Percentiles rank a stretch among this genome's conserved stretches.
Evolutionary conservation across 2,113 vertebrate species (phyloP).

Genomic region (Macrotus californicus): DNA sequence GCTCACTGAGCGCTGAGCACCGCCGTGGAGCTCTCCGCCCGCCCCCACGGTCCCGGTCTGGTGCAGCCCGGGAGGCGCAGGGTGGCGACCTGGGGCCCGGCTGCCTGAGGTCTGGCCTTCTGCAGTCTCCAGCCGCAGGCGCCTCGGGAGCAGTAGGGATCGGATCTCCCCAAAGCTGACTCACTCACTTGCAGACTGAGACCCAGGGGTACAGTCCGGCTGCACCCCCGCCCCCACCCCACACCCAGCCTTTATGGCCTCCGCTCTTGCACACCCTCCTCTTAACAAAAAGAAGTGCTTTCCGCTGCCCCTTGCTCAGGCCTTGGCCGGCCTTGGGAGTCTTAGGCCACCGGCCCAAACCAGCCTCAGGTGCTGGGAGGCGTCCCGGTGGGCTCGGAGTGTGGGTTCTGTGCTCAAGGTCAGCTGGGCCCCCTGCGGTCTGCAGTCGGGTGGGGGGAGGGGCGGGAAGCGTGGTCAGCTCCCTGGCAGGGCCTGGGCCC

Average conservation of each 20-base stretch:
- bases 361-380: too few species aligned
- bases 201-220: accelerated
- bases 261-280: neutral
- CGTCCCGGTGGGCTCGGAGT: accelerated
- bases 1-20: too few species aligned
- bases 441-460: accelerated
- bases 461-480: neutral
- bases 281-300: neutral
- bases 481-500: accelerated
- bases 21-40: accelerated
- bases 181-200: neutral
- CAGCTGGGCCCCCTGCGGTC: neutral
- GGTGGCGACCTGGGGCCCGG: neutral
- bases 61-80: neutral
- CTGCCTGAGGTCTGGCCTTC: neutral
- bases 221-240: neutral
- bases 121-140: neutral
- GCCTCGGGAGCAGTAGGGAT: accelerated
- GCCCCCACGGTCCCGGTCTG: accelerated
- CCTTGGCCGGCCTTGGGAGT: neutral
- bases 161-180: neutral
- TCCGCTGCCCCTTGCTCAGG: too few species aligned
- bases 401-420: neutral
- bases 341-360: accelerated
- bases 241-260: neutral